phyloP scores from a whole-genome alignment of 2,888 invertebrate species.

The Coelopa pilipes region DNA sequence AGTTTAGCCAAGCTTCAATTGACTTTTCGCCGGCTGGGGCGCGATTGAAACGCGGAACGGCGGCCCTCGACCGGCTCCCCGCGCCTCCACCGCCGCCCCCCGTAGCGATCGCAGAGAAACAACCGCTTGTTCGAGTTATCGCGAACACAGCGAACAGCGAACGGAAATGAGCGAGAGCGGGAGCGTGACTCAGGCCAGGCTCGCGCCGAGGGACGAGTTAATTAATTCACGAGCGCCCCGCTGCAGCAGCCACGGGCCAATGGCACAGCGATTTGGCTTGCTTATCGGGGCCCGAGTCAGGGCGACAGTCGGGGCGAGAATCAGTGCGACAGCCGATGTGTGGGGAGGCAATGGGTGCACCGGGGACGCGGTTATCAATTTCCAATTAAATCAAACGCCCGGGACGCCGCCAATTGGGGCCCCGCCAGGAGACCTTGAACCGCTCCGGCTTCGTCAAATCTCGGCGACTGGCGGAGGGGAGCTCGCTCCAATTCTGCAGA shows the following conservation, averaged over 20 bases:
- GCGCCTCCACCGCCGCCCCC: too few species aligned
- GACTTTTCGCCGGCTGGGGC: background rate
- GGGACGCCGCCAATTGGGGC: too few species aligned
- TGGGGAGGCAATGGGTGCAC: background rate
- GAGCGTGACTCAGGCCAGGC: background rate
- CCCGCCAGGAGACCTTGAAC: too few species aligned
- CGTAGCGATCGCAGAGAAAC: too few species aligned
- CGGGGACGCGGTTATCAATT: constrained; percentile 15
- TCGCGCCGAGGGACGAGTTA: background rate
- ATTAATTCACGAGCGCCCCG: background rate
- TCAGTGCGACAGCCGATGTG: too few species aligned
- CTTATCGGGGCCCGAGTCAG: background rate
- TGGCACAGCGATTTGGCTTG: constrained; percentile 22
- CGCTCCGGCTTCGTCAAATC: background rate
- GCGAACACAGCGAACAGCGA: too few species aligned
- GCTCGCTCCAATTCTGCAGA: too few species aligned
- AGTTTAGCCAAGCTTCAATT: background rate
- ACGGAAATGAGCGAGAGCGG: too few species aligned
- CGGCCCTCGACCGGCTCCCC: too few species aligned
- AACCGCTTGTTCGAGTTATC: too few species aligned
- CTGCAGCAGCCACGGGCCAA: background rate
- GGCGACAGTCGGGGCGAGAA: background rate
- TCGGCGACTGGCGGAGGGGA: background rate
- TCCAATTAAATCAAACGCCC: constrained; percentile 15
- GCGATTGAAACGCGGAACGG: too few species aligned